Percentiles rank a stretch among this genome's conserved stretches.
These are phyloP conservation scores for Eidolon helvum DNA, from an alignment of 2,113 vertebrate genomes.

Conservation along the genomic window DNA sequence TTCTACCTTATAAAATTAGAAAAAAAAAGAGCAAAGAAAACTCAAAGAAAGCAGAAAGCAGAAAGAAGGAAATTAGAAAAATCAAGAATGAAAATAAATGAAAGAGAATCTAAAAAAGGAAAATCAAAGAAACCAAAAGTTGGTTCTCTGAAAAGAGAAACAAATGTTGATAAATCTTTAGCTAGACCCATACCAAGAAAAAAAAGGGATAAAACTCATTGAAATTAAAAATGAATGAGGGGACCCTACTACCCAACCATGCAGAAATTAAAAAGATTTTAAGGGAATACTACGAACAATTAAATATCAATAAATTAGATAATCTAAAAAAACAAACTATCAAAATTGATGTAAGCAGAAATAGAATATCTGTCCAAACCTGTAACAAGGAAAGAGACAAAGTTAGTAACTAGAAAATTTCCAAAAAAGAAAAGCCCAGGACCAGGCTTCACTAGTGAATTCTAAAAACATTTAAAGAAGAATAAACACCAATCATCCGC, in stretches of 20 bases:
- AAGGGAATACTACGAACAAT: neutral
- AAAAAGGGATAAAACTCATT: neutral
- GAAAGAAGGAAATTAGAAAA: neutral
- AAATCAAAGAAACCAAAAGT: neutral
- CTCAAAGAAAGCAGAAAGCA: neutral
- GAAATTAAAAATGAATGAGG: neutral
- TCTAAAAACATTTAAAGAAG: neutral
- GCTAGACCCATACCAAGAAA: neutral
- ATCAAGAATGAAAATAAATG: neutral
- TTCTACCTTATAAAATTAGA: neutral
- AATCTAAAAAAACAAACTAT: neutral
- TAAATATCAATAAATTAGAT: neutral
- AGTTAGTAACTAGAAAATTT: neutral
- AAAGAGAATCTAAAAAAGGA: neutral
- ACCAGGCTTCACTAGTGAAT: neutral
- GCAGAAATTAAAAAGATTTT: neutral
- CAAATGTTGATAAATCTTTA: neutral
- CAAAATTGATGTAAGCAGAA: neutral
- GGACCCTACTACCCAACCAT: neutral
- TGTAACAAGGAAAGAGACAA: neutral
- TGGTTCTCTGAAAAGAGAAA: neutral
- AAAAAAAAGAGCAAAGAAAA: neutral
- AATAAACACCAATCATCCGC: neutral
- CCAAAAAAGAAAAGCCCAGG: neutral
- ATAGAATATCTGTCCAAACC: neutral